Percentiles rank a stretch among this genome's conserved stretches.
Evolutionary conservation across 2,797 vertebrate species (phyloP).

Genomic region (Aselliscus stoliczkanus): DNA sequence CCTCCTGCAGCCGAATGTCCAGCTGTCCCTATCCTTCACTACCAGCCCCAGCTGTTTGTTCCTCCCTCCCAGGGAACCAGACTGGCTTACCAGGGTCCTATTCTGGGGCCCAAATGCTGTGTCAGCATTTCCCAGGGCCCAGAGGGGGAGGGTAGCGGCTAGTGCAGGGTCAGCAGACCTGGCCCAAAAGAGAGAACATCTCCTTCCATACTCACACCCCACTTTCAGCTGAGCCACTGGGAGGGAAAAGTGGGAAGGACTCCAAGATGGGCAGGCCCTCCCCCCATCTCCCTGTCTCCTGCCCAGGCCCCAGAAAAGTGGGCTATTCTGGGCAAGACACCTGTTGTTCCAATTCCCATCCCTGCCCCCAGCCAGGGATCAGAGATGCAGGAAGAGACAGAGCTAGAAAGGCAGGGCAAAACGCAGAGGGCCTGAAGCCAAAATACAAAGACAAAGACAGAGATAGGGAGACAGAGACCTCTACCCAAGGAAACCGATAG

Average conservation of each 20-base stretch:
- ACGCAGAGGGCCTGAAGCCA: background rate
- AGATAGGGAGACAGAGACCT: background rate
- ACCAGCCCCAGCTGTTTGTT: slow-evolving; percentile 29
- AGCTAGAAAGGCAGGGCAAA: background rate
- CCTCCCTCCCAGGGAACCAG: slow-evolving; percentile 38
- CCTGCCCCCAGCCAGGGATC: slow-evolving; percentile 61
- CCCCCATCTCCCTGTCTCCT: slow-evolving; percentile 3
- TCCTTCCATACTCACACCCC: background rate
- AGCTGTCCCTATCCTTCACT: slow-evolving; percentile 65
- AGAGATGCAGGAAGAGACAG: slow-evolving; percentile 28
- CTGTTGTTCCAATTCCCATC: slow-evolving; percentile 66
- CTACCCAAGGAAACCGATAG: background rate
- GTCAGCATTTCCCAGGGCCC: slow-evolving; percentile 69
- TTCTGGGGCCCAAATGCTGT: slow-evolving; percentile 67
- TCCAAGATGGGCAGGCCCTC: background rate
- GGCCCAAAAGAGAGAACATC: background rate
- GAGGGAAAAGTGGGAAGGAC: slow-evolving; percentile 31
- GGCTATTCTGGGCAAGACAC: slow-evolving; percentile 75
- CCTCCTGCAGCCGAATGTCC: background rate
- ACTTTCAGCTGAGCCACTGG: background rate
- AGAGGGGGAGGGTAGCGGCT: background rate
- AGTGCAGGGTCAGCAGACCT: slow-evolving; percentile 60
- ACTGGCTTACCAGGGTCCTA: slow-evolving; percentile 46
- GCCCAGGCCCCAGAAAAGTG: slow-evolving; percentile 57
- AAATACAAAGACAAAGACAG: background rate